Base-by-base conservation (phyloP, 2,888 invertebrate species). In the Troilus luridus region DNA sequence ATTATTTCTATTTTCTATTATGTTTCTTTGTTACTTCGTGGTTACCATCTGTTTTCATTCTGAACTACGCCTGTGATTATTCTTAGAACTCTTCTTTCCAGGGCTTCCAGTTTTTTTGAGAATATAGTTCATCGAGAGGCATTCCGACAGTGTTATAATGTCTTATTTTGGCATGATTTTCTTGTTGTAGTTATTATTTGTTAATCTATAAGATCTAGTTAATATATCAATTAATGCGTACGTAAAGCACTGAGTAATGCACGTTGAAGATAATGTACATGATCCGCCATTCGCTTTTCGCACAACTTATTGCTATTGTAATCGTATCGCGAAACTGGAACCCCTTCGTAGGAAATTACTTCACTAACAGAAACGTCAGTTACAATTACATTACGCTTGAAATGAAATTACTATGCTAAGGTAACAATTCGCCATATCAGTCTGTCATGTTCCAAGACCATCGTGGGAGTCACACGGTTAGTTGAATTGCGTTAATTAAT, bases 281-380 rank as follows among this genome's bases (percentile, higher is more conserved):
- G 21, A 21, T 8, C 9, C n/a, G n/a, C n/a, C 6, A n/a, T n/a
- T n/a, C 64, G n/a, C 64, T 2, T n/a, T 10, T 64, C 64, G 11
- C 64, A 64, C 10, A 64, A n/a, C 10, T 2, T n/a, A 64, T n/a
- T 64, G 64, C 64, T 64, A 64, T 3, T 64, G n/a, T 64, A 64
- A n/a, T 64, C 1, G n/a, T n/a, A n/a, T 9, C n/a, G n/a, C 64
- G 21, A n/a, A 24, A 27, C 67, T 27, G 67, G 12, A 24, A 67
- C 12, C 67, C 11, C 67, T 67, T 24, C 24, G 14, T 11, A 67
- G 27, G 12, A 27, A 67, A 67, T 67, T 67, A 67, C 67, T 67
- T 67, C 67, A 67, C 12, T 67, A 67, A 67, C 67, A 67, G 67
- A 67, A 67, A 67, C 67, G 67, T 67, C 67, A 24, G 67, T 67